A percentile compares a stretch with the other conserved stretches of the same genome.
phyloP scores from a whole-genome alignment of 2,797 vertebrate species.

The Spinus pinus region DNA sequence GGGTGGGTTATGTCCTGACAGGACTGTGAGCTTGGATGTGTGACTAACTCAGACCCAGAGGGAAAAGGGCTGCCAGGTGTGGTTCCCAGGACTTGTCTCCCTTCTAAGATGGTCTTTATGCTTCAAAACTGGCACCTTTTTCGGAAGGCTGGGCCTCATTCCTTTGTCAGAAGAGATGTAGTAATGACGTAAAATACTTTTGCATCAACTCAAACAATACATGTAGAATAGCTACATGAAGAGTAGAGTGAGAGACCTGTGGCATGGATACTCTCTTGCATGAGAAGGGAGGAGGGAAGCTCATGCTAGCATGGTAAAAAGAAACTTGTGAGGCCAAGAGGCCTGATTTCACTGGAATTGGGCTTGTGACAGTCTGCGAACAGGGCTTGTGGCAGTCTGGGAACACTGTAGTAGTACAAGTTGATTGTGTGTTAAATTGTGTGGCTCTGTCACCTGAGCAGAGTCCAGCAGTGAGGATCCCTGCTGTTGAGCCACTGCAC shows the following conservation, averaged over 20 bases:
- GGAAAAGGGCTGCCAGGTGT: not conserved
- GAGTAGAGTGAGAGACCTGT: not conserved
- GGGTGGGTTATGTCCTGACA: constrained; percentile 33
- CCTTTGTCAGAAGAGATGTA: not conserved
- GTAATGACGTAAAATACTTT: not conserved
- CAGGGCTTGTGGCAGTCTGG: not conserved
- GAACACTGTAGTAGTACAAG: not conserved
- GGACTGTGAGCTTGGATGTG: not conserved
- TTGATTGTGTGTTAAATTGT: not conserved
- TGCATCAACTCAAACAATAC: not conserved
- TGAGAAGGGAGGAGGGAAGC: not conserved
- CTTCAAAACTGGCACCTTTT: not conserved
- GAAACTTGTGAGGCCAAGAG: not conserved
- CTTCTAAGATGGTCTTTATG: not conserved
- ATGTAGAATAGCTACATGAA: not conserved
- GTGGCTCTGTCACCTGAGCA: not conserved
- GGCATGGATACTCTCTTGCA: not conserved
- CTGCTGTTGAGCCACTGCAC: not conserved
- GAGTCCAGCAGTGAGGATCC: not conserved
- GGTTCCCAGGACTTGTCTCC: not conserved
- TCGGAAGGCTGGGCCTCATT: not conserved
- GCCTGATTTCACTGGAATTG: not conserved
- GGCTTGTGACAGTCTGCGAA: not conserved
- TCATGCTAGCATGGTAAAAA: not conserved
- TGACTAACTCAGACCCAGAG: constrained; percentile 10